phyloP scores from a whole-genome alignment of 2,113 vertebrate species.

The Hipposideros armiger region DNA sequence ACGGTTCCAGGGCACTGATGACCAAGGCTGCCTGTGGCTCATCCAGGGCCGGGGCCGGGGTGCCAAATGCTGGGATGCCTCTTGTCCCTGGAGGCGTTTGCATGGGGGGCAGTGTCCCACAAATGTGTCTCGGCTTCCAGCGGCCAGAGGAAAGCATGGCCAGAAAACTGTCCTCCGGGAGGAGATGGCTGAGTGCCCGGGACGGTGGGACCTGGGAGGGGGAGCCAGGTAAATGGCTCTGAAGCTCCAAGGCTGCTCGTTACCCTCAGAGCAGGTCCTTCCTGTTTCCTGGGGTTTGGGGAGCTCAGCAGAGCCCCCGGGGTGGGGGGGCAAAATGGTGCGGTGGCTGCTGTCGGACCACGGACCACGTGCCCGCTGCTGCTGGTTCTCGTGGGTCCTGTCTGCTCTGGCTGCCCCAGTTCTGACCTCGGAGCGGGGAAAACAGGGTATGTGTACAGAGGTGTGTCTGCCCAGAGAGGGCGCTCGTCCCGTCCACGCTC shows the following conservation, averaged over 20 bases:
- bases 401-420: rapidly evolving
- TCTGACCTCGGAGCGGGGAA: background rate
- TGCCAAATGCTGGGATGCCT: rapidly evolving
- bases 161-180: background rate
- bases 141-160: background rate
- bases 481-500: rapidly evolving
- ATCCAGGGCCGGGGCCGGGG: background rate
- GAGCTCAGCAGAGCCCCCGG: background rate
- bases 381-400: rapidly evolving
- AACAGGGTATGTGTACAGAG: rapidly evolving
- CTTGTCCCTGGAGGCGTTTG: too few species aligned
- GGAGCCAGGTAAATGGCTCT: rapidly evolving
- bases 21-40: background rate
- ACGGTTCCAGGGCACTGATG: rapidly evolving
- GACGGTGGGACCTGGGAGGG: rapidly evolving
- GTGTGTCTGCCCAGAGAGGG: background rate
- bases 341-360: rapidly evolving
- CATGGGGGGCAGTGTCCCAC: background rate
- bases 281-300: background rate
- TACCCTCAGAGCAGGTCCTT: background rate
- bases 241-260: background rate
- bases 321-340: too few species aligned
- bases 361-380: background rate
- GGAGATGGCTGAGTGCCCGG: background rate
- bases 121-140: rapidly evolving